phyloP scores from a whole-genome alignment of 1,140 invertebrate species.

The Manduca sexta region DNA sequence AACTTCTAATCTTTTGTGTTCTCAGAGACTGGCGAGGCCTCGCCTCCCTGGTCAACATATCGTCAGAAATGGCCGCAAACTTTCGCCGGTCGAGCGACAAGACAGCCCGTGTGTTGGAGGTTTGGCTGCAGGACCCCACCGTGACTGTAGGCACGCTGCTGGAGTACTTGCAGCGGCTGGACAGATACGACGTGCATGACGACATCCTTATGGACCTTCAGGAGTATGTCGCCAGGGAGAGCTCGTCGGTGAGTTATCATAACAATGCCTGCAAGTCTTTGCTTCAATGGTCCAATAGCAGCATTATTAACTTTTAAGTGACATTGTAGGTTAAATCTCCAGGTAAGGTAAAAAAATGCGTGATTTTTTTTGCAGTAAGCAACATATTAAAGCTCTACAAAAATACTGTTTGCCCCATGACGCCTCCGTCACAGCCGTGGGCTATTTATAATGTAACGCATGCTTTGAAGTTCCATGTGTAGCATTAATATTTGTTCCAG shows the following conservation, averaged over 20 bases:
- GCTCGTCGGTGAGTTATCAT: conserved; percentile 8
- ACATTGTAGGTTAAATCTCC: no score
- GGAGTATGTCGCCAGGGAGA: conserved; percentile 4
- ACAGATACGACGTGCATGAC: conserved; percentile 79
- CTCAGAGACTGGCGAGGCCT: conserved; percentile 80
- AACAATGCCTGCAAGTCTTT: no score
- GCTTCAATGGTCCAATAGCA: no score
- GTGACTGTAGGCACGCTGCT: conserved; percentile 72
- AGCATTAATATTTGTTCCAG: no score
- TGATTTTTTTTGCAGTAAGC: no score
- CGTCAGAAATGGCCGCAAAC: conserved; percentile 60
- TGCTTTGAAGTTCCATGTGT: no score
- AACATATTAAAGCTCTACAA: no score
- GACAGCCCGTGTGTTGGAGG: conserved; percentile 67
- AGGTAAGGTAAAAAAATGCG: no score
- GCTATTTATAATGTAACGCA: no score
- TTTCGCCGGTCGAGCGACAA: conserved; percentile 70
- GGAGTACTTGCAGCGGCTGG: conserved; percentile 72
- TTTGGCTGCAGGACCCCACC: conserved; percentile 60
- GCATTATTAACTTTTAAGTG: no score
- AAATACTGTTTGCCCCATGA: no score
- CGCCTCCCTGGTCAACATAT: conserved; percentile 73
- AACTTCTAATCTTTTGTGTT: background rate
- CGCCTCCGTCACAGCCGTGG: no score
- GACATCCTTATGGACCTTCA: conserved; percentile 48